Conservation (phyloP, 2,113 vertebrate species). For the Raja brachyura region DNA sequence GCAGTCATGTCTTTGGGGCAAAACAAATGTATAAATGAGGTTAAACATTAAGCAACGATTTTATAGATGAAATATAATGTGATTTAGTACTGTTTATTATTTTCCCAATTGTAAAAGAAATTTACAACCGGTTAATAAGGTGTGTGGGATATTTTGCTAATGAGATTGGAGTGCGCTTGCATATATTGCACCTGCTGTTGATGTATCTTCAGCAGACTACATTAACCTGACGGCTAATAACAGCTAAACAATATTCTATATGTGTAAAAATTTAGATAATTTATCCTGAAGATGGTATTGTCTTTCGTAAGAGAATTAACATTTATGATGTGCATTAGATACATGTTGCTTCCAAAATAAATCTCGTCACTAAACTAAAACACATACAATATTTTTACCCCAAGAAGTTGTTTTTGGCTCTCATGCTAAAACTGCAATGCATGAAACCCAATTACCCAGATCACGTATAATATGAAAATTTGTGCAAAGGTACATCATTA, state of each 20-base stretch:
- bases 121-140: not conserved
- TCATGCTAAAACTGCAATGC: not conserved
- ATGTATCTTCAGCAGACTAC: conserved; percentile 22
- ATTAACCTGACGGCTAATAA: conserved; percentile 22
- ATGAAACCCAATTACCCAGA: not conserved
- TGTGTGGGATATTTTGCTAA: not conserved
- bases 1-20: not conserved
- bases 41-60: not conserved
- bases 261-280: not conserved
- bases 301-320: too few species aligned
- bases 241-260: not conserved
- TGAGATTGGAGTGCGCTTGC: not conserved
- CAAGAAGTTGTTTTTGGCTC: not conserved
- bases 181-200: not conserved
- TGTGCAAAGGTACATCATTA: not conserved
- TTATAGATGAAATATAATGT: not conserved
- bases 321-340: conserved; percentile 47
- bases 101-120: not conserved
- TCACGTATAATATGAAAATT: not conserved
- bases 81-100: not conserved
- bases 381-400: not conserved
- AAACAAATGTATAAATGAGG: not conserved
- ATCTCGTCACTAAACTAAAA: not conserved
- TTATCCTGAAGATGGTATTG: conserved; percentile 11
- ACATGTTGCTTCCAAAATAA: not conserved